Evolutionary conservation across 2,797 vertebrate genomes (phyloP), one percentile per base, ranked within the genome.

Genomic region (Allobates femoralis): DNA sequence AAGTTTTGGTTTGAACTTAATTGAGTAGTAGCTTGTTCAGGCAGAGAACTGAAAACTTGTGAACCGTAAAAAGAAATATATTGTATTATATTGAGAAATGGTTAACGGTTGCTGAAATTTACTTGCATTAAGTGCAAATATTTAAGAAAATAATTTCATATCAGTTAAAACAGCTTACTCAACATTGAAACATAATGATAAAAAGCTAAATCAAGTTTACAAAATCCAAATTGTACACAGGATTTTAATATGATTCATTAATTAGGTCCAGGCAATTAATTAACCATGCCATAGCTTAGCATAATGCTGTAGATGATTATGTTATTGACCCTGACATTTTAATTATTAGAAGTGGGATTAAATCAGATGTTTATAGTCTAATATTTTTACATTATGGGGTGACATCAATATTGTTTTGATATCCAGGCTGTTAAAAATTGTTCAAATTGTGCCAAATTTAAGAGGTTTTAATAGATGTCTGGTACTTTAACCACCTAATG

Each of bases 1-100:
- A 84, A 80, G n/a, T 84, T 53, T 62, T 79, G 53, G 55, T 53
- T 84, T 69, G 28, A 77, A 79, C 55, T 84, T 80, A 80, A 84
- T 23, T 83, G 30, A 23, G 5, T 51, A 55, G 3, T 62, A 84
- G 41, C 46, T 74, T 80, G 76, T 66, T 56, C 53, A 18, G 69
- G 81, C 81, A 87, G 53, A 64, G 28, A 79, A 66, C 46, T 60
- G 32, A 83, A 87, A 79, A n/a, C 32, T 51, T 64, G 55, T 75
- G 77, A 87, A 84, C 32, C 76, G 18, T 80, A 84, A 79, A 28
- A 67, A 67, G 16, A 83, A 81, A 75, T 84, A 76, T 53, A 55
- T 81, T 80, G 81, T 73, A 79, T 84, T 73, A 28, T 41, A 60
- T 79, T 79, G 66, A 74, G 18, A 64, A 62, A 87, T 79, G 62